Evolutionary conservation across 2,797 vertebrate species (phyloP).

Genomic region (Sparidentex hasta): DNA sequence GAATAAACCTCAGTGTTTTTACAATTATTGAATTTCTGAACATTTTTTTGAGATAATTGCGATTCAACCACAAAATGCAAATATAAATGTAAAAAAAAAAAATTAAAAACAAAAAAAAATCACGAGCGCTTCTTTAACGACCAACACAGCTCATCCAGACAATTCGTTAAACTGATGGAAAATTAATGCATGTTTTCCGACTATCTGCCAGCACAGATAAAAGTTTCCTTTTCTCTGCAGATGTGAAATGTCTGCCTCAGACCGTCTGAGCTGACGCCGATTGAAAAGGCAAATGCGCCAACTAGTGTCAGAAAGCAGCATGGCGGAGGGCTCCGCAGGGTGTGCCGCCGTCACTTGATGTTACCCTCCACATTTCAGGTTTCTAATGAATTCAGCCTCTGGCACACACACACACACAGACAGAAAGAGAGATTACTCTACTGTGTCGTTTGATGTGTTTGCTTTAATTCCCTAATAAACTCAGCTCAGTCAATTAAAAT

Average conservation of each 20-base stretch:
- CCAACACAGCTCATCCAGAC: background rate
- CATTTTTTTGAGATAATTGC: slow-evolving; percentile 4
- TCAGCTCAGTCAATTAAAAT: slow-evolving; percentile 54
- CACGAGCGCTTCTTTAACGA: accelerated
- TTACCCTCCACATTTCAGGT: slow-evolving; percentile 40
- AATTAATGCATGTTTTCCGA: slow-evolving; percentile 35
- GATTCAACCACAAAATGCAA: background rate
- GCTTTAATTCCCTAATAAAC: slow-evolving; percentile 52
- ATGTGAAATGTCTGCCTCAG: slow-evolving; percentile 67
- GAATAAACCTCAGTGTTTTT: slow-evolving; percentile 41
- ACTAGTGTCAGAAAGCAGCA: slow-evolving; percentile 84
- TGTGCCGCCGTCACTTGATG: slow-evolving; percentile 59
- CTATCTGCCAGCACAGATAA: slow-evolving; percentile 39
- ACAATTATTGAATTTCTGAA: background rate
- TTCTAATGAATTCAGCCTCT: slow-evolving; percentile 63
- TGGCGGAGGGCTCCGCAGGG: slow-evolving; percentile 52
- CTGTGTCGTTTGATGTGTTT: slow-evolving; percentile 66
- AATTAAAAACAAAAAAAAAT: background rate
- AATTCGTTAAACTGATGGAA: background rate
- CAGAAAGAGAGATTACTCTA: background rate
- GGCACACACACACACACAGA: slow-evolving; percentile 12
- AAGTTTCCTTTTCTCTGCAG: slow-evolving; percentile 49
- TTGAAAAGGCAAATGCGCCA: slow-evolving; percentile 88
- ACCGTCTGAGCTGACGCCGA: slow-evolving; percentile 51
- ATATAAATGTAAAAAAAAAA: background rate